Evolutionary conservation across 2,888 invertebrate genomes (phyloP), one percentile per base, ranked within the genome.

Genomic region (Acronicta aceris): DNA sequence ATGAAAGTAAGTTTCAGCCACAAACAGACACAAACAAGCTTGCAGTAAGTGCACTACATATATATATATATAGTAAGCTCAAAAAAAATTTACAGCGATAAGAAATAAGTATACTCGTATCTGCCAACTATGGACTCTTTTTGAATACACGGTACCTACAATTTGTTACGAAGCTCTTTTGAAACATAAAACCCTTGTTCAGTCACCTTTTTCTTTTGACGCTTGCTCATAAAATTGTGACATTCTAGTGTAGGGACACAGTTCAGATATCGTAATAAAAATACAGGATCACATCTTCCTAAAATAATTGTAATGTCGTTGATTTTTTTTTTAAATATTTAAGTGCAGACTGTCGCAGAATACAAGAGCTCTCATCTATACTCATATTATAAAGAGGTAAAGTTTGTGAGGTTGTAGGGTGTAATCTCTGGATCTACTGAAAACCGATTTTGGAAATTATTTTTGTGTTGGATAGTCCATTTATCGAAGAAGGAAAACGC

Each of bases 151-250:
- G 57, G 46, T 55, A 59, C 61, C 60, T 61, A 65, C 51, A 73
- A 76, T 81, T 81, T 73, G 75, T 73, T 82, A 81, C 79, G 78
- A 76, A 80, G 82, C 74, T 81, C 79, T 82, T 80, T 85, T 83
- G 82, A 80, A 84, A 85, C 75, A 81, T 79, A 79, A 85, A 78
- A 81, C 81, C 78, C 74, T 81, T 80, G 81, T 83, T 77, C 75
- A 71, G 62, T 71, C 61, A 74, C 77, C 74, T 76, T 81, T 80
- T 78, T 72, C 71, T 76, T 73, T 75, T 73, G 69, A 64, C 62
- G 53, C 47, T 61, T 57, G 49, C 49, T 60, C 49, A 63, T 71
- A 67, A 68, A 67, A 69, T 33, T 55, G 59, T 60, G 60, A 71
- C 68, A 73, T 69, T 55, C 38, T 57, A 47, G 38, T 41, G 27